Base-by-base conservation (phyloP, 2,113 vertebrate species). In the Colius striatus region DNA sequence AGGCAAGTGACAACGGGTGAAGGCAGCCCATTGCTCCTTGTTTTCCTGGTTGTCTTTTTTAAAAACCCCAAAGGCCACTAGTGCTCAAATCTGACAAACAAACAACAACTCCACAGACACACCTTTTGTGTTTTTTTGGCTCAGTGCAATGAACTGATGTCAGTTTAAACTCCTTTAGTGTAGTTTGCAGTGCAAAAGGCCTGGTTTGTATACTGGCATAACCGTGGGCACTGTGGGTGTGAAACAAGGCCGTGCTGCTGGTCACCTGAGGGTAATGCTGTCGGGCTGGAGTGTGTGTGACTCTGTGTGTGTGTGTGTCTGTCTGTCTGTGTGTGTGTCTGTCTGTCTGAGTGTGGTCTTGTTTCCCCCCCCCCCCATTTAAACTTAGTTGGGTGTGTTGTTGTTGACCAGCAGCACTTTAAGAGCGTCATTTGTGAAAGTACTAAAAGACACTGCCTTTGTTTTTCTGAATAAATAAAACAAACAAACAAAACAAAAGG, bases 101-200 rank as follows among this genome's bases (percentile, higher is more conserved):
- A 15, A 48, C 16, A 48, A 48, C 9, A 70, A 85, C 27, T 95
- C 89, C 97, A 94, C 84, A 94, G 96, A 97, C 53, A 91, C 96
- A 95, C 98, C 96, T 96, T 96, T 65, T 96, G 95, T 95, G 26
- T 38, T 36, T 53, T 90, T 96, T 95, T 95, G 98, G 97, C 98
- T 96, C 97, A 98, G 97, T 98, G 97, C 98, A 98, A 98, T 95
- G 90, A 81, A 84, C 51, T 26, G 83, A 43, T 88, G 86, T 98
- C 96, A 96, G 95, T 97, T 97, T 94, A 36, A 96, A 96, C 66
- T 96, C 95, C 54, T 87, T 97, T 97, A 97, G 95, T 98, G 96
- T 97, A 96, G 96, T 97, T 98, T 98, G 98, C 98, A 99, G 98
- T 99, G 98, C 98, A 98, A 98, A 98, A 97, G 74, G 23, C 77